Percentiles rank a stretch among this genome's conserved stretches.
Conservation (phyloP, 2,113 vertebrate genomes). For the Panurus biarmicus region DNA sequence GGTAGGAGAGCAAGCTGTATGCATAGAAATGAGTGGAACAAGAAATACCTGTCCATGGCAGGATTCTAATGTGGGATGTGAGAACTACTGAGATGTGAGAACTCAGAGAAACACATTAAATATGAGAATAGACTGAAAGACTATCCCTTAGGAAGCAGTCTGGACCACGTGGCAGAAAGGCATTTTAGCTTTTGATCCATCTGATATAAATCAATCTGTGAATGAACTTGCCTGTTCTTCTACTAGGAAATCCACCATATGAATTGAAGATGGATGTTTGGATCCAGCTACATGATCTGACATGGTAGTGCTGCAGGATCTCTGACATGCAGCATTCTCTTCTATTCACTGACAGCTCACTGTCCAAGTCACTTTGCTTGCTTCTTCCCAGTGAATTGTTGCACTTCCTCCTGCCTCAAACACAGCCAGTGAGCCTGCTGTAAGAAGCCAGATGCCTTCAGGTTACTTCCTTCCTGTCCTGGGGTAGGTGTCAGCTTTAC, state of each 20-base stretch:
- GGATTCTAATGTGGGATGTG: neutral
- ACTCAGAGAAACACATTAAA: neutral
- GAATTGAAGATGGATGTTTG: neutral
- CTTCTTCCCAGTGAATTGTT: neutral
- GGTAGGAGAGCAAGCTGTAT: neutral
- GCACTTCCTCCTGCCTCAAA: neutral
- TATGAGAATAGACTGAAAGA: neutral
- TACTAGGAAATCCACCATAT: neutral
- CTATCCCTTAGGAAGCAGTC: neutral
- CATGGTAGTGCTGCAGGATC: neutral
- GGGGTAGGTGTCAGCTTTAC: neutral
- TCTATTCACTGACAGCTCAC: neutral
- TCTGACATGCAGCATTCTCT: neutral
- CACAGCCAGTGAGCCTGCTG: neutral
- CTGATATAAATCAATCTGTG: neutral
- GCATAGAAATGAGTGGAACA: neutral
- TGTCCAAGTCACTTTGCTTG: neutral
- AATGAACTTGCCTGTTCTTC: neutral
- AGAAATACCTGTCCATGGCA: neutral
- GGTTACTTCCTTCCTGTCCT: constrained; percentile 30
- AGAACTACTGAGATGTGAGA: neutral
- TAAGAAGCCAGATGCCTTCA: neutral
- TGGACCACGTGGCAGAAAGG: neutral
- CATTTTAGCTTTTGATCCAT: neutral
- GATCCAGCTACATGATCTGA: neutral